These are phyloP conservation scores for Mythimna albipuncta DNA, from an alignment of 2,888 invertebrate genomes.

Conservation along the genomic window DNA sequence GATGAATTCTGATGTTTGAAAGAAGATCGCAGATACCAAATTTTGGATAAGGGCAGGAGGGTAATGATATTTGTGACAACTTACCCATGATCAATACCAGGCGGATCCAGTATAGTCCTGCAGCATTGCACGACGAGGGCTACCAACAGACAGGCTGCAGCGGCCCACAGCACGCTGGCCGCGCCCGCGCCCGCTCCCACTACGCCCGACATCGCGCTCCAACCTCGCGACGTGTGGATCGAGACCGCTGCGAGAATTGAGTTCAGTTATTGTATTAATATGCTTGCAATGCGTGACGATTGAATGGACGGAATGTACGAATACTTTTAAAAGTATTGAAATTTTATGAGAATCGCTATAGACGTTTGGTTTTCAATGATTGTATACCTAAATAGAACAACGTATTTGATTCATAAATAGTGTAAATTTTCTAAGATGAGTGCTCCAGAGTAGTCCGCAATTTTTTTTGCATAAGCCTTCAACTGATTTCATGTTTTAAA, in stretches of 20 bases:
- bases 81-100: conserved; percentile 77
- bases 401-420: too few relatives aligned
- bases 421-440: too few relatives aligned
- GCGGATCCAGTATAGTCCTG: conserved; percentile 86
- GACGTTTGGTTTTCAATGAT: too few relatives aligned
- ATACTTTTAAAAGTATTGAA: too few relatives aligned
- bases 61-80: not conserved
- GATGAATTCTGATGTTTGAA: not conserved
- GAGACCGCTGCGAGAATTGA: conserved; percentile 86
- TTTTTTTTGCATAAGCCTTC: too few relatives aligned
- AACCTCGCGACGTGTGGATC: conserved; percentile 91
- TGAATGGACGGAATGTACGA: not conserved
- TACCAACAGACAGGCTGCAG: conserved; percentile 89
- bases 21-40: not conserved
- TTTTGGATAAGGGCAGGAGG: too few relatives aligned
- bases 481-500: too few relatives aligned
- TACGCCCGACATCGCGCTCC: conserved; percentile 78
- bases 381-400: too few relatives aligned
- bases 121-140: conserved; percentile 90
- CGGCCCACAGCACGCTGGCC: conserved; percentile 88
- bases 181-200: conserved; percentile 80
- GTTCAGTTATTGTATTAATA: conserved; percentile 9
- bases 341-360: too few relatives aligned
- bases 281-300: not conserved
- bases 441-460: too few relatives aligned